A percentile compares a stretch with the other conserved stretches of the same genome.
phyloP scores from a whole-genome alignment of 2,888 invertebrate species.

The Imbricaverruca yamaguchii region DNA sequence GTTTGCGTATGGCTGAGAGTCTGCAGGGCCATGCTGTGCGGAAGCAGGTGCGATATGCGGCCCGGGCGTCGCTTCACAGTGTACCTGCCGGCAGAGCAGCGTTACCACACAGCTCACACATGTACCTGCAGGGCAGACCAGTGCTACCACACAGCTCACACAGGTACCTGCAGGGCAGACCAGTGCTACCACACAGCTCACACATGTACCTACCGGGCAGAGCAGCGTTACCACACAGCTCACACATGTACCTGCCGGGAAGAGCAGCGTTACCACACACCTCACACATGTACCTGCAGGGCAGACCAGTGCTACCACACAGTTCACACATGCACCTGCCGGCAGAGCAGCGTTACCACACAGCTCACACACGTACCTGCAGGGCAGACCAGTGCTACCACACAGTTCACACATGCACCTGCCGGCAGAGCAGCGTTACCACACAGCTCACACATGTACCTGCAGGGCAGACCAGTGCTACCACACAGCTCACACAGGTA shows the following conservation, averaged over 20 bases:
- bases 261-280: background rate
- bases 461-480: background rate
- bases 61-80: conserved; percentile 50
- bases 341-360: no score
- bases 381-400: background rate
- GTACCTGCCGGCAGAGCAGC: conserved; percentile 39
- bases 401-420: conserved; percentile 50
- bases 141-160: background rate
- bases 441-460: background rate
- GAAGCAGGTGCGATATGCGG: conserved; percentile 49
- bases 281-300: background rate
- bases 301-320: background rate
- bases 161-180: no score
- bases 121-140: background rate
- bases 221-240: background rate
- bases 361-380: background rate
- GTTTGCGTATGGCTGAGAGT: conserved; percentile 4
- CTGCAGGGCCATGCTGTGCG: conserved; percentile 34
- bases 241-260: conserved; percentile 41
- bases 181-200: no score
- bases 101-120: no score
- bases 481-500: background rate
- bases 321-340: background rate
- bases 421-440: conserved; percentile 27
- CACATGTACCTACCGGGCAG: background rate